phyloP scores from a whole-genome alignment of 2,113 vertebrate genomes.

The Pangasianodon gigas region DNA sequence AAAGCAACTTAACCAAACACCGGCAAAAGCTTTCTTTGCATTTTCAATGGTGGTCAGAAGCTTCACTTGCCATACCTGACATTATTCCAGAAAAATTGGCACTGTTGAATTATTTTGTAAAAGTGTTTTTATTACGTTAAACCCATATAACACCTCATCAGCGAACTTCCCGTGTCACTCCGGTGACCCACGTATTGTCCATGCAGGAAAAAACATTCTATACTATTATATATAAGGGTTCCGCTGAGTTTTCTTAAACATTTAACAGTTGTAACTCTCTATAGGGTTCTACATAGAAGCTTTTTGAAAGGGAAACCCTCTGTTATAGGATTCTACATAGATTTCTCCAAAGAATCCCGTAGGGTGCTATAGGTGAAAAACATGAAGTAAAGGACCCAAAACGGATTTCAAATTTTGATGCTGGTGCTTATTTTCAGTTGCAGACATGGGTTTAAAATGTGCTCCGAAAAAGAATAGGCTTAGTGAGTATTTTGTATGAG shows the following conservation, averaged over 20 bases:
- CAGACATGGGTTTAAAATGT: neutral
- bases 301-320: neutral
- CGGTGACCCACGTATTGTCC: neutral
- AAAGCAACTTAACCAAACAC: constrained; percentile 37
- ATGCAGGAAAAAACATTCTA: neutral
- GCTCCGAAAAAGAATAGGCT: neutral
- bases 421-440: neutral
- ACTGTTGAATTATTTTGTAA: constrained; percentile 35
- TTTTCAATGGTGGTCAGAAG: neutral
- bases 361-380: neutral
- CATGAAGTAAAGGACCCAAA: neutral
- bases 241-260: neutral
- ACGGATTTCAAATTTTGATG: neutral
- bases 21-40: neutral
- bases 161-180: neutral
- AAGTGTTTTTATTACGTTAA: constrained; percentile 17
- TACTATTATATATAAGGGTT: neutral
- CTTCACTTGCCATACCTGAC: constrained; percentile 7
- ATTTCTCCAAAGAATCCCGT: neutral
- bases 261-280: neutral
- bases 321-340: neutral
- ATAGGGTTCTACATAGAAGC: neutral
- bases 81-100: constrained; percentile 29
- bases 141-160: constrained; percentile 47
- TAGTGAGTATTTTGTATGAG: neutral